Evolutionary conservation across 2,797 vertebrate species (phyloP).

Genomic region (Acipenser ruthenus): DNA sequence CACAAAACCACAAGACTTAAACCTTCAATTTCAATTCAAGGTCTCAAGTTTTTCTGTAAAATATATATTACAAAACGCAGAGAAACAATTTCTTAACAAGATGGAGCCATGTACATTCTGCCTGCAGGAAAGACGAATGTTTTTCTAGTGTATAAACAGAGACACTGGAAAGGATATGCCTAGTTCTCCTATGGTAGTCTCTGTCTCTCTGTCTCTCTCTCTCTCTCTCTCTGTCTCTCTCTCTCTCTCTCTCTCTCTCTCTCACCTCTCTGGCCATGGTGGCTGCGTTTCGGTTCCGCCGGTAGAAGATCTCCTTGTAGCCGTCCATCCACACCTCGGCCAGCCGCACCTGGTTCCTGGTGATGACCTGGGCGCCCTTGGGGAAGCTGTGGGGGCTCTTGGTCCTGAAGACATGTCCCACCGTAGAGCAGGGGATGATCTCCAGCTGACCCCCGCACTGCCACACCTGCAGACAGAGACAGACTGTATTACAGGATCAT

Average conservation of each 20-base stretch:
- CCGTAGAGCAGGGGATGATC: constrained; percentile 91
- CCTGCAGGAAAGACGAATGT: too few relatives aligned
- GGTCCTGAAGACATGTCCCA: constrained; percentile 92
- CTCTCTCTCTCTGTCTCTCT: constrained; percentile 17
- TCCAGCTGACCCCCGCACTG: constrained; percentile 90
- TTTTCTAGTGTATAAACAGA: too few relatives aligned
- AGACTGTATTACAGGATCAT: too few relatives aligned
- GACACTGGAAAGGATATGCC: too few relatives aligned
- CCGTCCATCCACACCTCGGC: constrained; percentile 95
- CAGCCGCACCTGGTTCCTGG: constrained; percentile 85
- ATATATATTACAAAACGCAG: too few relatives aligned
- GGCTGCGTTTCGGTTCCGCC: constrained; percentile 73
- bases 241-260: not conserved
- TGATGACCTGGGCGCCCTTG: constrained; percentile 84
- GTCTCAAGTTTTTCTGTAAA: too few relatives aligned
- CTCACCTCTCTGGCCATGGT: constrained; percentile 76
- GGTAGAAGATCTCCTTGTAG: constrained; percentile 83
- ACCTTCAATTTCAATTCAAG: too few relatives aligned
- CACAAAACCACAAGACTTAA: too few relatives aligned
- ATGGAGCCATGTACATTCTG: too few relatives aligned
- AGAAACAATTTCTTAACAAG: too few relatives aligned
- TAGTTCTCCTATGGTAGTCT: not conserved
- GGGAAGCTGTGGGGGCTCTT: constrained; percentile 95
- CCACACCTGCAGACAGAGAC: constrained; percentile 70
- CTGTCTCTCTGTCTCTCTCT: not conserved